phyloP scores from a whole-genome alignment of 2,888 invertebrate genomes.

The Andrena hattorfiana region DNA sequence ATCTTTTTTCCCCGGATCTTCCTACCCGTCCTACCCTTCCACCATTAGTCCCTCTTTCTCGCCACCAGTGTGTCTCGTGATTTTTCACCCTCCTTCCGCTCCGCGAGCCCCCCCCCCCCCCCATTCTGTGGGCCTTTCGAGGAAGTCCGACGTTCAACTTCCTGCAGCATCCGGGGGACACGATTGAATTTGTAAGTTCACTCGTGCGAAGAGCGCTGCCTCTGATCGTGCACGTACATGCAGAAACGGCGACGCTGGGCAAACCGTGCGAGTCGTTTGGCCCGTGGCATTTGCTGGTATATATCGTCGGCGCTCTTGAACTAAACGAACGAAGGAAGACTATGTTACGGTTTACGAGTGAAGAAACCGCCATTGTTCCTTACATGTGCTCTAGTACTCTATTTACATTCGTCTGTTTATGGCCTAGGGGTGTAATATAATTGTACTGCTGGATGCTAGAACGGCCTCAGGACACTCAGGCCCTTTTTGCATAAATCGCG shows the following conservation, averaged over 20 bases:
- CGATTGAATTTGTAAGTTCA: conserved; percentile 78
- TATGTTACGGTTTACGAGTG: not conserved
- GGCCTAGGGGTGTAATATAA: not conserved
- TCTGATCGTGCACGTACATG: conserved; percentile 37
- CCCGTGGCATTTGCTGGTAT: conserved; percentile 23
- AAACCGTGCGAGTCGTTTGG: conserved; percentile 37
- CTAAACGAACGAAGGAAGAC: not conserved
- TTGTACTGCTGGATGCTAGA: too few species aligned
- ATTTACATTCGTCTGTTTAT: not conserved
- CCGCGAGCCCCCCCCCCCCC: not conserved
- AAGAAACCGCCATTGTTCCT: conserved; percentile 1
- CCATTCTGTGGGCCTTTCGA: not conserved
- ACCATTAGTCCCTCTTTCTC: conserved; percentile 49
- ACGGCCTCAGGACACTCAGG: too few species aligned
- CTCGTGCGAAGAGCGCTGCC: conserved; percentile 53
- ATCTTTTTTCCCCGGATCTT: conserved; percentile 30
- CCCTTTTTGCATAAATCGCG: too few species aligned
- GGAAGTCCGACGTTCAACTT: conserved; percentile 35
- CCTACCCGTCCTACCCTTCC: conserved; percentile 27
- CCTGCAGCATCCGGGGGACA: conserved; percentile 53
- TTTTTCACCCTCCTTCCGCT: conserved; percentile 34
- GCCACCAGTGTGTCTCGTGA: conserved; percentile 38
- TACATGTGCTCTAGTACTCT: not conserved
- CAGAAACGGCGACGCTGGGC: conserved; percentile 14
- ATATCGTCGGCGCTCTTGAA: conserved; percentile 15